These are phyloP conservation scores for Pseudococcus viburni DNA, from an alignment of 2,888 invertebrate species.

Conservation along the genomic window DNA sequence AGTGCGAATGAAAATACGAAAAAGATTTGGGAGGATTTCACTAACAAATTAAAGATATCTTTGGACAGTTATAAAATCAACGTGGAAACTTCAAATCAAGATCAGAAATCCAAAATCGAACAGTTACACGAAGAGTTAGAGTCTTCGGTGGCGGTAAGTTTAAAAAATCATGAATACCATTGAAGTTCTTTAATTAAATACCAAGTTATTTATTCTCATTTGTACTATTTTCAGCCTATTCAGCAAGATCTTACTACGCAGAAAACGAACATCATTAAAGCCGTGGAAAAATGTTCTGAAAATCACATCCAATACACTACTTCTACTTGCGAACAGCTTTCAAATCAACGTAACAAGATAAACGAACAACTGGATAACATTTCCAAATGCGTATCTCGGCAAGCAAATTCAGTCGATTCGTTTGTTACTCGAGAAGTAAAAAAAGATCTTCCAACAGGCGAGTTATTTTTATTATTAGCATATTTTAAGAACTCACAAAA, in stretches of 20 bases:
- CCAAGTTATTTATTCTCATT: neutral
- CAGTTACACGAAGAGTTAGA: neutral
- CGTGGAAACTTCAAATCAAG: neutral
- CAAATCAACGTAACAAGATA: neutral
- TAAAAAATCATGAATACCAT: neutral
- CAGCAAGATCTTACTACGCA: neutral
- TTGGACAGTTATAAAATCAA: neutral
- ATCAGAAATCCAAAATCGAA: neutral
- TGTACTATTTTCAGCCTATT: neutral
- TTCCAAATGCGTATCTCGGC: neutral
- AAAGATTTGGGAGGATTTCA: neutral
- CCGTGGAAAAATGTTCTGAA: neutral
- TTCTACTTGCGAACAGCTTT: constrained; percentile 9
- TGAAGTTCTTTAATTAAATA: no score
- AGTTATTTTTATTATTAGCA: neutral
- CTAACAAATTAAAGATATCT: neutral
- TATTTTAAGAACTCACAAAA: no score
- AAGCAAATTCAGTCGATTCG: constrained; percentile 40
- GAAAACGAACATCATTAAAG: neutral
- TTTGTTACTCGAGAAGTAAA: constrained; percentile 46
- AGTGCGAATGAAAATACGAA: neutral
- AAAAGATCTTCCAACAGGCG: constrained; percentile 53
- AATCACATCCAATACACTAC: constrained; percentile 3
- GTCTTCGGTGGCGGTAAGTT: neutral
- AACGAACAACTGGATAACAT: neutral